Percentiles rank a stretch among this genome's conserved stretches.
phyloP scores from a whole-genome alignment of 2,113 vertebrate species.

The Sander lucioperca region DNA sequence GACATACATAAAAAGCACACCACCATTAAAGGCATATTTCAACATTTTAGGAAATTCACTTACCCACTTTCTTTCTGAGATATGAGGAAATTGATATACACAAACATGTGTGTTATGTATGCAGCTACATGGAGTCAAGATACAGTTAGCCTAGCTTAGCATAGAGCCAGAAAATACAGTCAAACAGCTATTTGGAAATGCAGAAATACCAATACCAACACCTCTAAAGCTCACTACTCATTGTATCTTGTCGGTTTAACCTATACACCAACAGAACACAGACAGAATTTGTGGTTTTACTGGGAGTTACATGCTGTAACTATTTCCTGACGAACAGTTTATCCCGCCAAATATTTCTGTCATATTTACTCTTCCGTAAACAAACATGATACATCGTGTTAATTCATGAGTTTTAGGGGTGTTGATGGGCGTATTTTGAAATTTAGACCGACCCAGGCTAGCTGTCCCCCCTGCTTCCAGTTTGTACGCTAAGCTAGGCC shows the following conservation, averaged over 20 bases:
- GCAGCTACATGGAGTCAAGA: background rate
- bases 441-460: background rate
- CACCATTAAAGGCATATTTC: constrained; percentile 7
- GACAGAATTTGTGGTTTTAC: background rate
- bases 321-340: background rate
- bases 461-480: too few relatives aligned
- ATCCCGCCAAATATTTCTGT: background rate
- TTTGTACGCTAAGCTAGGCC: too few relatives aligned
- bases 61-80: background rate
- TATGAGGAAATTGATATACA: background rate
- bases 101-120: background rate
- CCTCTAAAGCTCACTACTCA: background rate
- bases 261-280: background rate
- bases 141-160: background rate
- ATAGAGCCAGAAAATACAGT: background rate
- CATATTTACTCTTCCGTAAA: background rate
- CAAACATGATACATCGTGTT: background rate
- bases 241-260: background rate
- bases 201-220: background rate
- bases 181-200: background rate
- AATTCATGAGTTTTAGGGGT: background rate
- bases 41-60: background rate
- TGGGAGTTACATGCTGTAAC: background rate
- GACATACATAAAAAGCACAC: constrained; percentile 1
- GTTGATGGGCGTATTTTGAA: background rate